These are phyloP conservation scores for Epirrita christyi DNA, from an alignment of 2,888 invertebrate species.

Conservation along the genomic window DNA sequence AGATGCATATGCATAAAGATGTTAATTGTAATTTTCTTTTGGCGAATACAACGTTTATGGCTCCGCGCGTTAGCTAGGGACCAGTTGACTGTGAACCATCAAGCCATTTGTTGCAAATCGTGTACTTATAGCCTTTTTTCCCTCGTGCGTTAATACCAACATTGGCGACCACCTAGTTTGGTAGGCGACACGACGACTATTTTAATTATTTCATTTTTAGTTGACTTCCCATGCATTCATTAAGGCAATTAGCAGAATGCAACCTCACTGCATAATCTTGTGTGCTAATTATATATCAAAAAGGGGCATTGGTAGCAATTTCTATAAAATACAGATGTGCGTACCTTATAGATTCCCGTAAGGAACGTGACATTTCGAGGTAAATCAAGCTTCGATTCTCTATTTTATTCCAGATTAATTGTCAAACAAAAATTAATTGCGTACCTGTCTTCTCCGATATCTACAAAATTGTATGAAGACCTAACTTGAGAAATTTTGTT, in stretches of 20 bases:
- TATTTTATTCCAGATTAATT: too few species aligned
- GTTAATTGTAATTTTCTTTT: slow-evolving; percentile 12
- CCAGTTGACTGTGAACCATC: slow-evolving; percentile 31
- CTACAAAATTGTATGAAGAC: too few species aligned
- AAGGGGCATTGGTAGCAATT: too few species aligned
- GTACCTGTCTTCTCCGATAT: too few species aligned
- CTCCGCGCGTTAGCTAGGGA: slow-evolving; percentile 14
- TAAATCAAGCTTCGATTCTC: too few species aligned
- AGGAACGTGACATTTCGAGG: too few species aligned
- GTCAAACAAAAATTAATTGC: too few species aligned
- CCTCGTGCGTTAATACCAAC: slow-evolving; percentile 27
- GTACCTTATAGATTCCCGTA: too few species aligned
- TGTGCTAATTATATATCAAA: too few species aligned
- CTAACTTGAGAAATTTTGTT: too few species aligned
- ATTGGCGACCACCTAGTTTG: slow-evolving; percentile 9
- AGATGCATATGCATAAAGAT: slow-evolving; percentile 8
- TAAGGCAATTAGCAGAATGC: slow-evolving; percentile 3
- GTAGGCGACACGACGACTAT: slow-evolving; percentile 21
- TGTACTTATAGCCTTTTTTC: slow-evolving; percentile 20
- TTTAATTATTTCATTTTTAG: slow-evolving; percentile 26
- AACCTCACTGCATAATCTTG: background rate
- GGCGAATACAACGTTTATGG: slow-evolving; percentile 15
- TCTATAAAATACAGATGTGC: too few species aligned
- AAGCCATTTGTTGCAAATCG: slow-evolving; percentile 21
- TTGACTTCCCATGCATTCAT: slow-evolving; percentile 26